A percentile compares a stretch with the other conserved stretches of the same genome.
Evolutionary conservation across 2,797 vertebrate genomes (phyloP).

Genomic region (Sebastes alutus): DNA sequence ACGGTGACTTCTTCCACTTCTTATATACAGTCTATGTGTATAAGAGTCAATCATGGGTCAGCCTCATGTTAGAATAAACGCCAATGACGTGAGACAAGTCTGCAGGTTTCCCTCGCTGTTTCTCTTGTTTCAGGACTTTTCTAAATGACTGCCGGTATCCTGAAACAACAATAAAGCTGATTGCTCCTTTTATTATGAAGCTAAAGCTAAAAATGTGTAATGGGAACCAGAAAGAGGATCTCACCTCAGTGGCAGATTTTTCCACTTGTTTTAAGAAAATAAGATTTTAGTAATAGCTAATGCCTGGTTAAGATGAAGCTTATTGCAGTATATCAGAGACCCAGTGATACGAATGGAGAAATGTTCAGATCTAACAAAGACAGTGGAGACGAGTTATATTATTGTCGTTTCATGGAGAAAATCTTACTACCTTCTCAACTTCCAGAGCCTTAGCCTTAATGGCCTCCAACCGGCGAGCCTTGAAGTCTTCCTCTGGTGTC

Average conservation of each 20-base stretch:
- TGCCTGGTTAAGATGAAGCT: not conserved
- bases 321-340: not conserved
- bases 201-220: not conserved
- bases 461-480: slow-evolving; percentile 65
- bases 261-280: not conserved
- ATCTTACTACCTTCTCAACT: slow-evolving; percentile 78
- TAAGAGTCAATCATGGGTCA: not conserved
- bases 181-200: not conserved
- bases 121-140: not conserved
- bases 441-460: slow-evolving; percentile 78
- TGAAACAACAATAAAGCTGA: not conserved
- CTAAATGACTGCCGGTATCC: not conserved
- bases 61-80: not conserved
- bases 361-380: not conserved
- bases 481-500: slow-evolving; percentile 63
- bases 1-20: too few species aligned
- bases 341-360: not conserved
- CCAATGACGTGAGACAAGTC: not conserved
- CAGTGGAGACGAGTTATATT: not conserved
- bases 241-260: too few species aligned
- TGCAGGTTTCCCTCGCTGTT: not conserved
- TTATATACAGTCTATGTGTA: not conserved
- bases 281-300: not conserved
- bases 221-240: not conserved
- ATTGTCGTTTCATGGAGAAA: slow-evolving; percentile 14